Evolutionary conservation across 2,888 invertebrate genomes (phyloP), one percentile per base, ranked within the genome.

Genomic region (Lycia hirtaria): DNA sequence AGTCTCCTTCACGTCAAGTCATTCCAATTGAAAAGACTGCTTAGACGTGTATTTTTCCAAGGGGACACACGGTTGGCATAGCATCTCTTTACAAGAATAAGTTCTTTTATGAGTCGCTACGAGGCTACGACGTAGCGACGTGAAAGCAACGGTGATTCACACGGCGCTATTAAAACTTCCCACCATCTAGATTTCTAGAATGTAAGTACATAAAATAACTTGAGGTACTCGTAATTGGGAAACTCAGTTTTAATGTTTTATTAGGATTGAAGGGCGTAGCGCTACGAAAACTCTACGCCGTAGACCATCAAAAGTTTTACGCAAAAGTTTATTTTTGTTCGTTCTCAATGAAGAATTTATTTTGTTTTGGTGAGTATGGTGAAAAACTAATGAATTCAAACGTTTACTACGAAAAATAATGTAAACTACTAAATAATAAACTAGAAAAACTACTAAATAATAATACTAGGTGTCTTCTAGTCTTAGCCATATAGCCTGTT

Each of bases 111-210:
- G 74, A 72, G 67, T 72, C 63, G 73, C 54, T 52, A 54, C 63
- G 67, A 65, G 53, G 70, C 51, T 56, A 57, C 64, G 67, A 64
- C 64, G 71, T 73, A 71, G 68, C 71, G 61, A 62, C 66, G 68
- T 77, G 77, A 83, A 82, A 76, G 64, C 67, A 65, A 63, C 64
- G 57, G 63, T 69, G 67, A 76, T 71, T 73, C 72, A 72, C 67
- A 72, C 68, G 76, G 75, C 72, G 80, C 82, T 83, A 85, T 85
- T 85, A 85, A 82, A 85, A 83, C 77, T 83, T 78, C 70, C 62
- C 52, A 69, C 67, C 68, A 65, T 67, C 60, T 64, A 60, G 55
- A 65, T 62, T 62, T 15, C 15, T 35, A 35, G 24, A 24, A 22
- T 24, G 56, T 63, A 60, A 24, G 1, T 22, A 22, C 44, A 64